phyloP scores from a whole-genome alignment of 2,888 invertebrate genomes.

The Timema cristinae region DNA sequence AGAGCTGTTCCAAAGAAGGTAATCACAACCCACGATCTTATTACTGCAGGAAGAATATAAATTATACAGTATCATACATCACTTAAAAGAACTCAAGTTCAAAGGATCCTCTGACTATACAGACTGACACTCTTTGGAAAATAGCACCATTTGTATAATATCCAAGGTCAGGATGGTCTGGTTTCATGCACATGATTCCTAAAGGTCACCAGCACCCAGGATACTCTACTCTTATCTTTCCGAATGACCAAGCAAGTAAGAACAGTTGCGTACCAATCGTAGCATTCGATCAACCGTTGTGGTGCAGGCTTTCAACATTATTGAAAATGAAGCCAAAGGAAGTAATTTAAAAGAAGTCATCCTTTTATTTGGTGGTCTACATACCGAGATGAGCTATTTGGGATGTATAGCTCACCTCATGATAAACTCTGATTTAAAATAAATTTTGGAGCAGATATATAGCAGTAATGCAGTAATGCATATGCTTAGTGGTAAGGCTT shows the following conservation, averaged over 20 bases:
- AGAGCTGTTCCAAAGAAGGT: too few relatives aligned
- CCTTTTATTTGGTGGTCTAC: not conserved
- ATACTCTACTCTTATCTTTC: not conserved
- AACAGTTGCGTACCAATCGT: not conserved
- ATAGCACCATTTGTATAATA: too few relatives aligned
- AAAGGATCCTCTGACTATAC: too few relatives aligned
- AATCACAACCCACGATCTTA: too few relatives aligned
- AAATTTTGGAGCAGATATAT: not conserved
- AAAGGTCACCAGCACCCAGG: too few relatives aligned
- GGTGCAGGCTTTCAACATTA: not conserved
- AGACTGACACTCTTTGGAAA: too few relatives aligned
- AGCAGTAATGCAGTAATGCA: not conserved
- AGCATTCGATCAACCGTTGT: not conserved
- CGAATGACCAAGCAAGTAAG: not conserved
- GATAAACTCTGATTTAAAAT: not conserved
- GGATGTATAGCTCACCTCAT: not conserved
- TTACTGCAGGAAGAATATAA: too few relatives aligned
- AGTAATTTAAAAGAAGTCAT: too few relatives aligned
- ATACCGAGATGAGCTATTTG: not conserved
- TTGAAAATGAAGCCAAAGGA: not conserved
- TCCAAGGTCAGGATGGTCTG: too few relatives aligned
- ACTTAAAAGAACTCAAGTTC: too few relatives aligned
- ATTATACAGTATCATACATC: too few relatives aligned
- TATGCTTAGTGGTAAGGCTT: not conserved
- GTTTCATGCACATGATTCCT: too few relatives aligned